These are phyloP conservation scores for Nasonia giraulti DNA, from an alignment of 1,140 invertebrate species.

Conservation along the genomic window DNA sequence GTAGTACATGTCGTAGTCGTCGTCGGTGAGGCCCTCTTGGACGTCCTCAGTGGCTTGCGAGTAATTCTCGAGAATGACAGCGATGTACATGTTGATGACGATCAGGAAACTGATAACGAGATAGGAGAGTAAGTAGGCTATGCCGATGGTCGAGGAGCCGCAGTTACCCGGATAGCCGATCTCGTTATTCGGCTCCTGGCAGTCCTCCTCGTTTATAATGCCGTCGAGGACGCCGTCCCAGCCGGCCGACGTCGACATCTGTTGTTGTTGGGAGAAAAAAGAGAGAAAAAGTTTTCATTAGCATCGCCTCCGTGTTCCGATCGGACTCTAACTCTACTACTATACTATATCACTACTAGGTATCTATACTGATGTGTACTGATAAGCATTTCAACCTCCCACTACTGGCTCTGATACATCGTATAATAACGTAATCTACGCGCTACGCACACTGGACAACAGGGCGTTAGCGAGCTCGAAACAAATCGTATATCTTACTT, in stretches of 20 bases:
- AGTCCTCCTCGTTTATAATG: slow-evolving; percentile 96
- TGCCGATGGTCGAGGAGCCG: slow-evolving; percentile 93
- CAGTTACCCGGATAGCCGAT: slow-evolving; percentile 92
- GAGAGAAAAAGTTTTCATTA: background rate
- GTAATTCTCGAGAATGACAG: slow-evolving; percentile 99
- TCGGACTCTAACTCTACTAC: too few relatives aligned
- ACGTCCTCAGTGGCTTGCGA: slow-evolving; percentile 97
- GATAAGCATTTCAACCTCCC: too few relatives aligned
- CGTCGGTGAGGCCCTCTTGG: slow-evolving; percentile 97
- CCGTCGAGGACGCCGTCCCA: slow-evolving; percentile 97
- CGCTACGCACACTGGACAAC: too few relatives aligned
- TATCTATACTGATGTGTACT: too few relatives aligned
- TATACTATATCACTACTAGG: too few relatives aligned
- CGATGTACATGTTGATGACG: slow-evolving; percentile 99
- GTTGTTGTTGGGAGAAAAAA: slow-evolving; percentile 57
- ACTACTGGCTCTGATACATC: too few relatives aligned
- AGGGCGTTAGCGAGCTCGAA: too few relatives aligned
- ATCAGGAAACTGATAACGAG: slow-evolving; percentile 98
- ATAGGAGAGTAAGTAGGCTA: slow-evolving; percentile 95
- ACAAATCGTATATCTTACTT: slow-evolving; percentile 76
- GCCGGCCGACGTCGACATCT: slow-evolving; percentile 98
- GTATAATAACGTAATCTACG: too few relatives aligned
- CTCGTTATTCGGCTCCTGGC: slow-evolving; percentile 89
- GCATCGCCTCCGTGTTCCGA: background rate
- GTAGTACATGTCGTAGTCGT: slow-evolving; percentile 99